Evolutionary conservation across 35 echinoderm and acorn worm species (phyloP), one percentile per base, ranked within the genome.

Genomic region (Diadema setosum): DNA sequence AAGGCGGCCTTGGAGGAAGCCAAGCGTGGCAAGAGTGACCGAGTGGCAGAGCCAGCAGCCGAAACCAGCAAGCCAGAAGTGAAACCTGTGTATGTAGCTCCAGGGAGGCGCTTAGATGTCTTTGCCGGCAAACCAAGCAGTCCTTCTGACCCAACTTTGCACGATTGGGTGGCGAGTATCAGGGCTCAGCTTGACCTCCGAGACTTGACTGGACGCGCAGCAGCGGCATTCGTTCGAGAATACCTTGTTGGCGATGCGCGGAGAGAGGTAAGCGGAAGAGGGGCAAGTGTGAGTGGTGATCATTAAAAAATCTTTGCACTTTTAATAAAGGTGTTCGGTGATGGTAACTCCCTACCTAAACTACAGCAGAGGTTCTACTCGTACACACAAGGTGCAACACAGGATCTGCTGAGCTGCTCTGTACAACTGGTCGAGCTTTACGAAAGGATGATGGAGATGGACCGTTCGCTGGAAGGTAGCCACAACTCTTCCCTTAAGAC

Each of bases 311-410:
- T 96, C 26, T 85, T 92, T 26, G 36, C 31, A 16, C 36, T 96
- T 5, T 34, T 96, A 12, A 7, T 42, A 5, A 92, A 93, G 46
- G 90, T 96, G 5, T 96, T 96, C 86, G 90, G 94, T 5, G 90
- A 96, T 55, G 90, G 90, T 3, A 81, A 92, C 31, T 69, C 40
- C 20, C 81, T 95, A 2, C 85, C 94, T 5, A 48, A 84, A 4
- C 82, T 96, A 6, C 94, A 96, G 48, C 89, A 96, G 39, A 35
- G 35, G 6, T 96, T 96, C 44, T 96, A 92, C 37, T 65, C 89
- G 0, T 91, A 91, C 60, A 33, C 9, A 8, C 88, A 91, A 48
- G 44, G 1, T 40, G 20, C 50, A 0, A 27, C 17, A 0, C 40
- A 87, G 29, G 93, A 94, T 26, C 40, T 96, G 0, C 18, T 96